Percentiles rank a stretch among this genome's conserved stretches.
Conservation (phyloP, 1,140 invertebrate genomes). For the Drosophila quadrilineata region DNA sequence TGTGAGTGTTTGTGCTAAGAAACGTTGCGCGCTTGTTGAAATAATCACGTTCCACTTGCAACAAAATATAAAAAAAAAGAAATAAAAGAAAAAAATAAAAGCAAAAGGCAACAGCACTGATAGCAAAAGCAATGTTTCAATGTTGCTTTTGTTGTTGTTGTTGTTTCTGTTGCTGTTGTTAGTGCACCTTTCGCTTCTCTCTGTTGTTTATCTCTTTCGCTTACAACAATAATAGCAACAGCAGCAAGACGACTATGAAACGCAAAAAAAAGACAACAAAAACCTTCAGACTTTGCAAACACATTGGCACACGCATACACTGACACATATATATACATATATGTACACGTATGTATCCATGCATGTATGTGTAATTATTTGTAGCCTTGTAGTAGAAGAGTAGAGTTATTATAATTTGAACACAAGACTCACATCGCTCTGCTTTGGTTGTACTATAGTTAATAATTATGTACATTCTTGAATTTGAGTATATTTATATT, state of each 20-base stretch:
- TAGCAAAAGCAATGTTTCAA: constrained; percentile 49
- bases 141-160: constrained; percentile 23
- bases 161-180: constrained; percentile 4
- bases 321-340: background rate
- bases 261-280: constrained; percentile 51
- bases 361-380: constrained; percentile 21
- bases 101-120: constrained; percentile 35
- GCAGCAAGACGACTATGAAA: constrained; percentile 34
- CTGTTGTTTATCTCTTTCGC: background rate
- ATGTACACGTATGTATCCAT: background rate
- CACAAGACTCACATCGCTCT: background rate
- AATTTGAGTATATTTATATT: no score
- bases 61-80: constrained; percentile 51
- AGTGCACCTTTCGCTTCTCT: constrained; percentile 26
- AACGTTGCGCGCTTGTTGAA: constrained; percentile 63
- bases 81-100: constrained; percentile 39
- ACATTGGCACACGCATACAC: constrained; percentile 20
- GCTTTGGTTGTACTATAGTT: background rate
- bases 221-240: constrained; percentile 30
- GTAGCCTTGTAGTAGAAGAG: constrained; percentile 28
- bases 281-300: constrained; percentile 59
- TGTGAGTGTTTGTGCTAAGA: constrained; percentile 47
- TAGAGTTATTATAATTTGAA: constrained; percentile 35
- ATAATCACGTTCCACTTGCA: constrained; percentile 72
- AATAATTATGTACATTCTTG: no score